These are phyloP conservation scores for Drosophila neotestacea DNA, from an alignment of 2,888 invertebrate species.

Conservation along the genomic window DNA sequence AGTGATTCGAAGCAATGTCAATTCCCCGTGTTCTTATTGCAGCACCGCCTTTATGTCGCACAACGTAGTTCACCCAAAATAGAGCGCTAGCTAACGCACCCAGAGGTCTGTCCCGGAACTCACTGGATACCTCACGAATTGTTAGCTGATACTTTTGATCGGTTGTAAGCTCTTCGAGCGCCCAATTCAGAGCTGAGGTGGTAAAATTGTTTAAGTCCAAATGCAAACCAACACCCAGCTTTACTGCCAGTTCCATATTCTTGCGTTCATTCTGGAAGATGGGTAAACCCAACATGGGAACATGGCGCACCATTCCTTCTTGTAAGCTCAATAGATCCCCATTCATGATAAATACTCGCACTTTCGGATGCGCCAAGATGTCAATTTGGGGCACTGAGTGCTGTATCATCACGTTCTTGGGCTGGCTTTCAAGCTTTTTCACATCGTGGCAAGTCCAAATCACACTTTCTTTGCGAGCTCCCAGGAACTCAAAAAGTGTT, in stretches of 20 bases:
- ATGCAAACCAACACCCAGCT: constrained; percentile 80
- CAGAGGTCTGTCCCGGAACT: constrained; percentile 84
- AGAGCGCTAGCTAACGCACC: constrained; percentile 84
- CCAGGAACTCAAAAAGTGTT: constrained; percentile 83
- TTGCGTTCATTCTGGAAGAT: constrained; percentile 84
- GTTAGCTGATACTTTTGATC: constrained; percentile 80
- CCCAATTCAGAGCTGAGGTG: constrained; percentile 79
- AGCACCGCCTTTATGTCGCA: constrained; percentile 83
- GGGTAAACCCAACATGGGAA: constrained; percentile 85
- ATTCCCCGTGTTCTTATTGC: constrained; percentile 81
- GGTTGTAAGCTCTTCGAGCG: constrained; percentile 81
- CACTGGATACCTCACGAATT: constrained; percentile 81
- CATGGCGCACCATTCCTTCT: constrained; percentile 85
- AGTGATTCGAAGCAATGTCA: constrained; percentile 78
- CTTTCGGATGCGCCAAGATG: constrained; percentile 85
- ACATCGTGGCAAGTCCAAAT: constrained; percentile 86
- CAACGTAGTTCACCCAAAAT: constrained; percentile 85
- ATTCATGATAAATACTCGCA: constrained; percentile 85
- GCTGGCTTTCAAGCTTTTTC: constrained; percentile 79
- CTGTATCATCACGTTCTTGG: constrained; percentile 85
- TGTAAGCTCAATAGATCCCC: constrained; percentile 84
- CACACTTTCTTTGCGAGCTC: constrained; percentile 83
- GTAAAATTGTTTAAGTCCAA: constrained; percentile 82
- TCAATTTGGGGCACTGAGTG: constrained; percentile 86
- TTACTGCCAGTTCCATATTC: constrained; percentile 78